Percentiles rank a stretch among this genome's conserved stretches.
Evolutionary conservation across 2,113 vertebrate genomes (phyloP).

Genomic region (Cavia aperea): DNA sequence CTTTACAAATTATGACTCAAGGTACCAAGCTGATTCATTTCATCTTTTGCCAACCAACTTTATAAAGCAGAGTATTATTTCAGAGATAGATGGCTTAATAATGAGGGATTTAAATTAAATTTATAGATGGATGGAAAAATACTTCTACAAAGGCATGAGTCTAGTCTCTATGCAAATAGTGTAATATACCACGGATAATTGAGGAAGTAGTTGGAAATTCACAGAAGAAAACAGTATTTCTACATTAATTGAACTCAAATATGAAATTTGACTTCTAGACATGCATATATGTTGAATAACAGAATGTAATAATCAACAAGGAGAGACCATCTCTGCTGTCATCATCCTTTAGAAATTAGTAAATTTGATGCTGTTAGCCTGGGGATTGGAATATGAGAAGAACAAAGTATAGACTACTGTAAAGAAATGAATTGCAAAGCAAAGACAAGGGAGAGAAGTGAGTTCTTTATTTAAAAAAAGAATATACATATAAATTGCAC

Average conservation of each 20-base stretch:
- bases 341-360: neutral
- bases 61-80: conserved; percentile 35
- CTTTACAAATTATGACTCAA: conserved; percentile 60
- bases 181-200: neutral
- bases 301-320: neutral
- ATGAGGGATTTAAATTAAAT: conserved; percentile 41
- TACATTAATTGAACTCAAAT: neutral
- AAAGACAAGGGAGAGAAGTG: neutral
- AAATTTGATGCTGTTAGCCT: neutral
- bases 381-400: neutral
- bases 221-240: neutral
- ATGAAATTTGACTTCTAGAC: neutral
- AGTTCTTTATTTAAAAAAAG: neutral
- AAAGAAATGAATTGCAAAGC: neutral
- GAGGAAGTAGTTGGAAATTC: neutral
- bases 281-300: neutral
- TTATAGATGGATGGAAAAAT: conserved; percentile 21
- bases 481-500: neutral
- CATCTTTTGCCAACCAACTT: conserved; percentile 51
- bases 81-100: conserved; percentile 45
- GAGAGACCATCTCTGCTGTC: neutral
- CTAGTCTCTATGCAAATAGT: conserved; percentile 21
- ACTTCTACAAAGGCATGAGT: neutral
- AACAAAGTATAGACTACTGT: neutral
- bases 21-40: conserved; percentile 38